phyloP scores from a whole-genome alignment of 2,888 invertebrate species.

The Sarcophaga caerulescens region DNA sequence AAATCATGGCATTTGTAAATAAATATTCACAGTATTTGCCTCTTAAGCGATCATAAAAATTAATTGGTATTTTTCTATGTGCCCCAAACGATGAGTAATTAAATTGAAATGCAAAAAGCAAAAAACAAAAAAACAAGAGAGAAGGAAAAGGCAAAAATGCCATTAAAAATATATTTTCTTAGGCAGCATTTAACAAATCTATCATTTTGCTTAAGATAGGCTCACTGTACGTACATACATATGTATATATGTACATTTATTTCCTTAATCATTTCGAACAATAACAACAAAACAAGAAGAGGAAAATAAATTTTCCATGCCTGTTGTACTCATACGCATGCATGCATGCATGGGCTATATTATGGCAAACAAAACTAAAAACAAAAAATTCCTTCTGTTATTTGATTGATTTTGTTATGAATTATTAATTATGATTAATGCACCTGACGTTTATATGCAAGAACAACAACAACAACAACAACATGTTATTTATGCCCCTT shows the following conservation, averaged over 20 bases:
- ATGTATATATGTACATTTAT: constrained; percentile 46
- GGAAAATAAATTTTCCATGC: too few relatives aligned
- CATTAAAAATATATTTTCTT: constrained; percentile 36
- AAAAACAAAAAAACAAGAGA: neutral
- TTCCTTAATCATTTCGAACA: constrained; percentile 45
- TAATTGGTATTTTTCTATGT: constrained; percentile 42
- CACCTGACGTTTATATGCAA: constrained; percentile 56
- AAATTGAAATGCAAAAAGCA: constrained; percentile 44
- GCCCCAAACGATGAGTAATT: constrained; percentile 46
- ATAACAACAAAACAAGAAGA: too few relatives aligned
- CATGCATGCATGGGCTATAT: too few relatives aligned
- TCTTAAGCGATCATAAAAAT: constrained; percentile 37
- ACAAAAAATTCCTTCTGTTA: constrained; percentile 48
- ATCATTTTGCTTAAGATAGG: constrained; percentile 40
- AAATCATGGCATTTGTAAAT: constrained; percentile 44
- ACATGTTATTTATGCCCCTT: constrained; percentile 23
- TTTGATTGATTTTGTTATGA: constrained; percentile 69
- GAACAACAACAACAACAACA: neutral
- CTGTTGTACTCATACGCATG: too few relatives aligned
- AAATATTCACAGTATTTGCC: constrained; percentile 43
- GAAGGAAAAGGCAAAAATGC: constrained; percentile 3
- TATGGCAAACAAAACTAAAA: constrained; percentile 9
- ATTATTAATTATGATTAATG: constrained; percentile 69
- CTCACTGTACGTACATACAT: too few relatives aligned
- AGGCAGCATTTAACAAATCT: constrained; percentile 53